Evolutionary conservation across 2,113 vertebrate species (phyloP), one percentile per base, ranked within the genome.

Genomic region (Semnornis frantzii): DNA sequence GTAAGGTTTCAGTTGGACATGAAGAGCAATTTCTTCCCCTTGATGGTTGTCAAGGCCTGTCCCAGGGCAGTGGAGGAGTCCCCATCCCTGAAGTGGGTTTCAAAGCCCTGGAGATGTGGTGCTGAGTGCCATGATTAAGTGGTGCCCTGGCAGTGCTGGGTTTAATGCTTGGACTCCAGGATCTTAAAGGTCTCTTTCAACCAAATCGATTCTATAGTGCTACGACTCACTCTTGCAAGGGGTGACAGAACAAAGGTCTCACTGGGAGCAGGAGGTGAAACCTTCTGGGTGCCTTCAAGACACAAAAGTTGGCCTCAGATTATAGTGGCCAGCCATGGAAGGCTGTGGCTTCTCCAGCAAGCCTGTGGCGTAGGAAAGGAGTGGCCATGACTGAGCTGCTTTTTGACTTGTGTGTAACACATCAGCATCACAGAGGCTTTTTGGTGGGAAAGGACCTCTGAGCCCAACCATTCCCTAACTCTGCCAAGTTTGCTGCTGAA

Each of bases 341-440:
- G 57, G 63, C 11, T 1, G 5, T 1, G 20, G 54, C 59, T 80
- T 31, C 63, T 54, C 39, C 19, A 80, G 44, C n/a, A 42, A 16
- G 21, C 12, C 1, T 6, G 9, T 2, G 42, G 20, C 10, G 64
- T 0, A 15, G 42, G 7, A 85, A 81, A 74, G 0, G 18, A 12
- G 31, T 1, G 3, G 52, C 46, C 9, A 3, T 5, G 76, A 33
- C 8, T 0, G 8, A 81, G 83, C 15, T 42, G n/a, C 34, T 68
- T 16, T 18, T 0, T 3, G 60, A 19, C 52, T 74, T 4, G 15
- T 54, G 69, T 21, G 24, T 8, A 34, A 69, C 1, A 54, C 11
- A 10, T 50, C 10, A 50, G 48, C 23, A 50, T 23, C 48, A 50
- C 21, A 50, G 48, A 50, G 21, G 9, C 20, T 48, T 48, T 48